A percentile compares a stretch with the other conserved stretches of the same genome.
Conservation (phyloP, 2,113 vertebrate genomes). For the Sorex araneus region DNA sequence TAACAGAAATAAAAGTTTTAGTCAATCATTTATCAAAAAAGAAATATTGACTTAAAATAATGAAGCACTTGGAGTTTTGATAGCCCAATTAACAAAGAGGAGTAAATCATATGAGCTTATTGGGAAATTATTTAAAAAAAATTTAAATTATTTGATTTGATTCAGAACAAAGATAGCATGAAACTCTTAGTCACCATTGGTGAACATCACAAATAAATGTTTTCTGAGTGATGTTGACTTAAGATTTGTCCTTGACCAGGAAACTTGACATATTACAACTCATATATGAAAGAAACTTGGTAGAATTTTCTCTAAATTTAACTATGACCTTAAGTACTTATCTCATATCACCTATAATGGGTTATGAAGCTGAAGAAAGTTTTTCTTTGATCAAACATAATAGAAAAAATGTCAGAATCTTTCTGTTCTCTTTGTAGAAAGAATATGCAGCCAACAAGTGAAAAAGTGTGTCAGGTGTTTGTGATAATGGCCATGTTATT, state of each 20-base stretch:
- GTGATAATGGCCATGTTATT: neutral
- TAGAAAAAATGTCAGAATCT: slow-evolving; percentile 10
- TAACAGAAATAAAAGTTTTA: neutral
- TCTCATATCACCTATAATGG: neutral
- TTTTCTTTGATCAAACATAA: slow-evolving; percentile 45
- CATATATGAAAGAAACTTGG: neutral
- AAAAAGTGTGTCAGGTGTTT: neutral
- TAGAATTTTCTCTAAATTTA: neutral
- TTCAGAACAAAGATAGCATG: slow-evolving; percentile 34
- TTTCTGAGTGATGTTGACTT: neutral
- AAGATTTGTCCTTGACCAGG: neutral
- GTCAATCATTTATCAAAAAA: slow-evolving; percentile 48
- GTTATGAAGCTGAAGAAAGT: slow-evolving; percentile 24
- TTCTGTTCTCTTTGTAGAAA: slow-evolving; percentile 53
- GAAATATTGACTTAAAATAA: slow-evolving; percentile 40
- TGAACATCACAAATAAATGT: neutral
- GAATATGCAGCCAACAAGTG: slow-evolving; percentile 11
- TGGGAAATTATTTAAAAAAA: too few relatives aligned
- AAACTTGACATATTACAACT: slow-evolving; percentile 10
- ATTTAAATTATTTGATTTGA: slow-evolving; percentile 54
- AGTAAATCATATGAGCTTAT: slow-evolving; percentile 9
- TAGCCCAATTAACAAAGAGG: slow-evolving; percentile 43
- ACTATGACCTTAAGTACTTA: neutral
- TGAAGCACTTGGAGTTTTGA: slow-evolving; percentile 38
- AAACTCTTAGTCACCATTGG: slow-evolving; percentile 8